Percentiles rank a stretch among this genome's conserved stretches.
Conservation (phyloP, 2,113 vertebrate species). For the Pelecanoides urinatrix region DNA sequence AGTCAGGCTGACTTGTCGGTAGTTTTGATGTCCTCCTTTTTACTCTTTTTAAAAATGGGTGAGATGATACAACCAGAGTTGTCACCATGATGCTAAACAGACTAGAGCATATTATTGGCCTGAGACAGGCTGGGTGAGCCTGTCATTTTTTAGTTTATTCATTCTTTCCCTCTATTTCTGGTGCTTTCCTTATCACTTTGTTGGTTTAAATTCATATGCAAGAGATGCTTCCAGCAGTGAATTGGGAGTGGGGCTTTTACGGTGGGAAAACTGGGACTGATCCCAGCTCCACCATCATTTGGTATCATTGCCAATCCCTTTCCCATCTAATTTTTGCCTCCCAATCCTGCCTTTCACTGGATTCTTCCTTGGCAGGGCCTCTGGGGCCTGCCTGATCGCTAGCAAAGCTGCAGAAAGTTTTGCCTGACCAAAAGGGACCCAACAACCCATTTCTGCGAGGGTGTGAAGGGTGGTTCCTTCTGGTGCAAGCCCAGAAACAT, state of each 20-base stretch:
- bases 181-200: not conserved
- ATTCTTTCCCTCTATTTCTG: not conserved
- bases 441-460: not conserved
- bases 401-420: not conserved
- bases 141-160: not conserved
- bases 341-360: not conserved
- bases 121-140: not conserved
- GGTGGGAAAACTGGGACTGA: not conserved
- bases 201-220: not conserved
- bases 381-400: not conserved
- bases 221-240: slow-evolving; percentile 23
- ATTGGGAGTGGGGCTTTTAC: not conserved
- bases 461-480: not conserved
- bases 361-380: not conserved
- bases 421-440: not conserved
- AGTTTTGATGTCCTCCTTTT: not conserved
- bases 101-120: not conserved
- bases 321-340: not conserved
- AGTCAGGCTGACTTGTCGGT: not conserved
- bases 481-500: not conserved
- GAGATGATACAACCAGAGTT: not conserved
- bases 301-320: not conserved
- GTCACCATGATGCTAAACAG: not conserved
- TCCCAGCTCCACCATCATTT: not conserved
- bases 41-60: not conserved